These are phyloP conservation scores for Macrosteles quadrilineatus DNA, from an alignment of 1,140 invertebrate genomes.

Conservation along the genomic window DNA sequence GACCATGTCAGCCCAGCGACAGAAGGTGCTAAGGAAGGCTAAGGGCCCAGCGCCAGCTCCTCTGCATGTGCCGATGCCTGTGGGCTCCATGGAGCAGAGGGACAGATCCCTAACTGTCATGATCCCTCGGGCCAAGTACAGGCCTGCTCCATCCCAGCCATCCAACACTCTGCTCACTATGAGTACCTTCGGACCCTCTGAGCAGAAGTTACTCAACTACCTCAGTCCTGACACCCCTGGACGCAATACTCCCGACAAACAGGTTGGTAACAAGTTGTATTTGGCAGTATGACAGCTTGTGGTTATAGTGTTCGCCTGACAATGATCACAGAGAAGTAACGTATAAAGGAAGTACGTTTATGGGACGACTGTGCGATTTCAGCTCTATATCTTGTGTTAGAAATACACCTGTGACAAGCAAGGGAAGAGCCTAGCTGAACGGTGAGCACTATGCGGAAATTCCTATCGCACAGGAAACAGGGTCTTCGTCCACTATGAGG, in stretches of 20 bases:
- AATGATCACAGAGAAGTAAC: too few species aligned
- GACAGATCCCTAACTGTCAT: conserved; percentile 74
- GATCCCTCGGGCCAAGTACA: conserved; percentile 81
- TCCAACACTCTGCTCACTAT: conserved; percentile 53
- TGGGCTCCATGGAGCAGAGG: conserved; percentile 55
- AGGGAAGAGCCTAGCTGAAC: too few species aligned
- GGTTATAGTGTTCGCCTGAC: too few species aligned
- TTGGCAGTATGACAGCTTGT: background rate
- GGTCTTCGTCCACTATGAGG: too few species aligned
- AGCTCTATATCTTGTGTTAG: too few species aligned
- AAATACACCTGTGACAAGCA: too few species aligned
- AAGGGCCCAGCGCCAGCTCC: conserved; percentile 34
- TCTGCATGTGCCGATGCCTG: conserved; percentile 30
- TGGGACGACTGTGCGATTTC: too few species aligned
- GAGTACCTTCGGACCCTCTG: conserved; percentile 51
- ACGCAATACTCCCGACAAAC: conserved; percentile 39
- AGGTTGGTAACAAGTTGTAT: conserved; percentile 30
- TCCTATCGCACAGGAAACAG: too few species aligned
- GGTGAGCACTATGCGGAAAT: too few species aligned
- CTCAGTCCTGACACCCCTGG: conserved; percentile 45
- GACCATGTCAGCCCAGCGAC: conserved; percentile 8
- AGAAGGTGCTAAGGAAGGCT: conserved; percentile 35
- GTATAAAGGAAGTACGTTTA: too few species aligned
- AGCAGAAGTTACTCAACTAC: conserved; percentile 70
- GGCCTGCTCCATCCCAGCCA: conserved; percentile 54